Evolutionary conservation across 2,888 invertebrate species (phyloP).

Genomic region (Tachina fera): DNA sequence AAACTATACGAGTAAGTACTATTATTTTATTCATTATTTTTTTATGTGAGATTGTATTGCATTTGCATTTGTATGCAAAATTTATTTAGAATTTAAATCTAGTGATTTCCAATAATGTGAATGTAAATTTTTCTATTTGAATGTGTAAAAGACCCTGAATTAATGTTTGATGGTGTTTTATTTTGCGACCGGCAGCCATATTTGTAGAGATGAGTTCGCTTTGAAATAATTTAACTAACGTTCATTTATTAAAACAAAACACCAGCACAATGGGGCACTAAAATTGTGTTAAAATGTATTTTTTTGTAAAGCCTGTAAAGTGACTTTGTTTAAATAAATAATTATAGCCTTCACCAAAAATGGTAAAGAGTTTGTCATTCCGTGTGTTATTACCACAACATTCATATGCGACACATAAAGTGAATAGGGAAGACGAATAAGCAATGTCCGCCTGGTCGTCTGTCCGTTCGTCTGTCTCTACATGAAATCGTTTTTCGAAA

Average conservation of each 20-base stretch:
- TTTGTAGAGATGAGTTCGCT: conserved; percentile 54
- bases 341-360: no score
- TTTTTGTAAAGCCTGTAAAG: no score
- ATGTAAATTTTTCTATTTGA: conserved; percentile 41
- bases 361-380: no score
- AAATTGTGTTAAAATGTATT: no score
- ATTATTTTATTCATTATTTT: conserved; percentile 8
- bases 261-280: not conserved
- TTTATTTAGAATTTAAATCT: conserved; percentile 24
- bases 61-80: conserved; percentile 21
- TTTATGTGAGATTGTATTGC: not conserved
- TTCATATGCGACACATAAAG: no score
- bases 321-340: no score
- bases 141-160: conserved; percentile 67
- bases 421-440: no score
- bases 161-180: conserved; percentile 45
- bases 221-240: conserved; percentile 12
- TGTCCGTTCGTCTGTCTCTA: no score
- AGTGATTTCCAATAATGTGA: conserved; percentile 49
- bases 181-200: conserved; percentile 6
- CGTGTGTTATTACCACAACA: no score
- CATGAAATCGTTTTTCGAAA: no score
- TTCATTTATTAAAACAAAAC: not conserved
- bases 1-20: conserved; percentile 11
- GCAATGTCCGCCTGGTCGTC: no score